A percentile compares a stretch with the other conserved stretches of the same genome.
Evolutionary conservation across 2,113 vertebrate species (phyloP).

Genomic region (Elephas maximus): DNA sequence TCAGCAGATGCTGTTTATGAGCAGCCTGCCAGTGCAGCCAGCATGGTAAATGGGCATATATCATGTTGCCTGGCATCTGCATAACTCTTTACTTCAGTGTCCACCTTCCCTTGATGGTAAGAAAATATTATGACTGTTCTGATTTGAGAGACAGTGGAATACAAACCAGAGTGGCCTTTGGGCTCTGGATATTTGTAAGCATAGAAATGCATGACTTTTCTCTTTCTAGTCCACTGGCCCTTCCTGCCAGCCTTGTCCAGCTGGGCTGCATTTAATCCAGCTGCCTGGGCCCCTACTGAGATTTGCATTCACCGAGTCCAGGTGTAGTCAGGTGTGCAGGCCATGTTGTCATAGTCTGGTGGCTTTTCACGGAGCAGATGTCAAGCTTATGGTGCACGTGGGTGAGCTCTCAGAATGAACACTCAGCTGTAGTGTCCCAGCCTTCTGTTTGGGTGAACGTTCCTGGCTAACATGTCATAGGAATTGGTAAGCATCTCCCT

Average conservation of each 20-base stretch:
- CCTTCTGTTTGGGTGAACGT: background rate
- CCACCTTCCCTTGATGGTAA: background rate
- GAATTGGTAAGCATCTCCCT: background rate
- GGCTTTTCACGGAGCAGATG: background rate
- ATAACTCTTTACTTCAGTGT: rapidly evolving
- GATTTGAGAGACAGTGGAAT: background rate
- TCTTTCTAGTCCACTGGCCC: background rate
- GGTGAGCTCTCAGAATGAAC: background rate
- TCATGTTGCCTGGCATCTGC: rapidly evolving
- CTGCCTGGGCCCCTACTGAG: background rate
- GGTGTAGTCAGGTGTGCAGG: rapidly evolving
- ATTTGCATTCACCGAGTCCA: background rate
- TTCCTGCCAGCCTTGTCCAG: no score
- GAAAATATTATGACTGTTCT: background rate
- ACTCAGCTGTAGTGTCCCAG: rapidly evolving
- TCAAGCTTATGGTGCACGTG: rapidly evolving
- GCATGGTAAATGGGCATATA: background rate
- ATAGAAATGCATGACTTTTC: background rate
- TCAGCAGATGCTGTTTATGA: rapidly evolving
- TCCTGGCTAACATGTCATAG: background rate
- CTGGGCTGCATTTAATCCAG: background rate
- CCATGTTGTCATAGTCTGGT: rapidly evolving
- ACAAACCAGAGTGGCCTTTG: background rate
- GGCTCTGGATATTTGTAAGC: background rate
- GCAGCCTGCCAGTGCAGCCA: background rate